These are phyloP conservation scores for Echinometra lucunter DNA, from an alignment of 53 echinoderm and acorn worm species.

Conservation along the genomic window DNA sequence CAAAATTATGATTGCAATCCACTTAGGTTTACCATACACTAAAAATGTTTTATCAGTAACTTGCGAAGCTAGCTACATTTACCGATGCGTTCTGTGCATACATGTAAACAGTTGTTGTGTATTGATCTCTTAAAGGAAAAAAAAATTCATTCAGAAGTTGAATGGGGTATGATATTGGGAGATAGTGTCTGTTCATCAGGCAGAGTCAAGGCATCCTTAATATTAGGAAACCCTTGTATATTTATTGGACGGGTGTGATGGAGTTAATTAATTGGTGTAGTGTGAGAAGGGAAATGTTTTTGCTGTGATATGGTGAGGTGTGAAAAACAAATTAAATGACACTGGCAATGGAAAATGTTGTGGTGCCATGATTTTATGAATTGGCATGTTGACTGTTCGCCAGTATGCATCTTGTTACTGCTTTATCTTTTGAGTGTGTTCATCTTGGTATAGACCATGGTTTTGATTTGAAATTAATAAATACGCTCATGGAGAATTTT, in stretches of 20 bases:
- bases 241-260: neutral
- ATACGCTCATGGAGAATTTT: no score
- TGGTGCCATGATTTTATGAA: neutral
- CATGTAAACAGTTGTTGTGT: no score
- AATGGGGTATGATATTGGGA: neutral
- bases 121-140: no score
- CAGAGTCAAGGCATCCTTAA: neutral
- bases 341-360: neutral
- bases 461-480: neutral
- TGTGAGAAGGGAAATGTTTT: constrained; percentile 30
- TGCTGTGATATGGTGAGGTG: constrained; percentile 19
- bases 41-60: no score
- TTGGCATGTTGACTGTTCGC: neutral
- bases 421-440: no score
- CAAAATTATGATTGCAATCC: no score
- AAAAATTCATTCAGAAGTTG: no score
- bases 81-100: no score
- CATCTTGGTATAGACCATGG: neutral
- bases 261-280: neutral
- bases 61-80: no score
- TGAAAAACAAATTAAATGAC: constrained; percentile 36
- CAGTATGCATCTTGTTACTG: neutral
- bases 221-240: neutral
- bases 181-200: neutral
- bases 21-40: no score